Base-by-base conservation (phyloP, 2,888 invertebrate genomes). In the Hecatera dysodea region DNA sequence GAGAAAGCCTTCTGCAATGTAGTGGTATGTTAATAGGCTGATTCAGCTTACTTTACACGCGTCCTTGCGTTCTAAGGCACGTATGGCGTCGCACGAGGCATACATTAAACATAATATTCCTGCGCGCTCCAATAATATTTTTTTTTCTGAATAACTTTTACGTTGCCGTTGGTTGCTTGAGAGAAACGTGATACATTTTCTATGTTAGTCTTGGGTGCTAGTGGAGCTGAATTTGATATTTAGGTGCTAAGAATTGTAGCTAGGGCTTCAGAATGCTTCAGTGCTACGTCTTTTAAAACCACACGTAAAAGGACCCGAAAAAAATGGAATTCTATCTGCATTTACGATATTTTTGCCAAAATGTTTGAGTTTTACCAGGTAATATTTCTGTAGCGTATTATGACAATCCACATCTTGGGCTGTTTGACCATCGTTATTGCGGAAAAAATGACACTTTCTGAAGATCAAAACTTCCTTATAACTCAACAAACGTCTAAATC, bases 81-180 rank as follows among this genome's bases (percentile, higher is more conserved):
- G 81, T 81, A 60, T 71, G 42, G 48, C 27, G 44, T 63, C 72
- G 84, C 68, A 78, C 83, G 78, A 71, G 78, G 75, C 65, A 83
- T 82, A 83, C 84, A 82, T 82, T 82, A 83, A 70, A 71, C 73
- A 76, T 81, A 68, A 83, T 77, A 71, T 77, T 83, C 67, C 44
- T 61, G 65, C 56, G 52, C 53, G 70, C 80, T 52, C 27, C 65
- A 39, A 67, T 75, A 72, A 67, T 83, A 82, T 81, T 81, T 81
- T 77, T 73, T 79, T 83, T 69, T 63, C 56, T 44, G 66, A 77
- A 75, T 68, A 72, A 60, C 55, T 73, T 59, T 69, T 61, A 44
- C 69, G 55, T 50, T 46, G 33, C 44, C 64, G 65, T 63, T 69
- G 57, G 69, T 48, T 53, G 39, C 48, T 39, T 52, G 44, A 46